These are phyloP conservation scores for Lepeophtheirus salmonis DNA, from an alignment of 1,140 invertebrate genomes.

Conservation along the genomic window DNA sequence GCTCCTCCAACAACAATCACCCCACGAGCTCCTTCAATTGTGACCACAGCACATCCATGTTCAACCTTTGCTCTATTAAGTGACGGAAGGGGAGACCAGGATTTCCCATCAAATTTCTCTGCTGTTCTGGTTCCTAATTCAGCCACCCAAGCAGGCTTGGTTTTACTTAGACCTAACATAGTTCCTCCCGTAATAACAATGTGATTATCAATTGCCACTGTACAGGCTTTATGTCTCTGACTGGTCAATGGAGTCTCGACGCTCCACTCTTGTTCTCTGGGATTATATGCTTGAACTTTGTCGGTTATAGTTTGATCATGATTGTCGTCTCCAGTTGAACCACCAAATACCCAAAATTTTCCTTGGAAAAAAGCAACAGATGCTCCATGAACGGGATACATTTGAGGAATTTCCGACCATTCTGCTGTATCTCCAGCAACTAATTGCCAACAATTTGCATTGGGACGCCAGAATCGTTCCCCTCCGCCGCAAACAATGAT, in stretches of 20 bases:
- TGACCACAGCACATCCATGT: constrained; percentile 12
- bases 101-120: constrained; percentile 16
- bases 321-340: constrained; percentile 17
- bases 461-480: constrained; percentile 18
- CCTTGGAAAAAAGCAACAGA: constrained; percentile 14
- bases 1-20: constrained; percentile 17
- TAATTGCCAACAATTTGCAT: constrained; percentile 18
- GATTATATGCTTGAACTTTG: constrained; percentile 17
- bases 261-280: constrained; percentile 17
- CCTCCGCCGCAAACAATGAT: constrained; percentile 17
- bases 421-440: background rate
- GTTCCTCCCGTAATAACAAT: constrained; percentile 17
- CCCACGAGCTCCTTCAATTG: constrained; percentile 2
- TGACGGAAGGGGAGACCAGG: constrained; percentile 10
- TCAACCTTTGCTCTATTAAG: constrained; percentile 17
- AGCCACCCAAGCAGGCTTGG: constrained; percentile 15
- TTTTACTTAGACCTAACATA: constrained; percentile 14
- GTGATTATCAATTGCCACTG: constrained; percentile 14
- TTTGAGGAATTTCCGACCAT: constrained; percentile 17
- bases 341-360: constrained; percentile 18
- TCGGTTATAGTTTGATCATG: constrained; percentile 18
- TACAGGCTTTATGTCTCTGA: constrained; percentile 16
- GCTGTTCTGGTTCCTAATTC: constrained; percentile 18
- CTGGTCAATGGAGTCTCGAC: constrained; percentile 9
- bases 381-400: constrained; percentile 17